These are phyloP conservation scores for Porites divaricata DNA, from an alignment of 92 coral and sea anemone species.

Conservation along the genomic window DNA sequence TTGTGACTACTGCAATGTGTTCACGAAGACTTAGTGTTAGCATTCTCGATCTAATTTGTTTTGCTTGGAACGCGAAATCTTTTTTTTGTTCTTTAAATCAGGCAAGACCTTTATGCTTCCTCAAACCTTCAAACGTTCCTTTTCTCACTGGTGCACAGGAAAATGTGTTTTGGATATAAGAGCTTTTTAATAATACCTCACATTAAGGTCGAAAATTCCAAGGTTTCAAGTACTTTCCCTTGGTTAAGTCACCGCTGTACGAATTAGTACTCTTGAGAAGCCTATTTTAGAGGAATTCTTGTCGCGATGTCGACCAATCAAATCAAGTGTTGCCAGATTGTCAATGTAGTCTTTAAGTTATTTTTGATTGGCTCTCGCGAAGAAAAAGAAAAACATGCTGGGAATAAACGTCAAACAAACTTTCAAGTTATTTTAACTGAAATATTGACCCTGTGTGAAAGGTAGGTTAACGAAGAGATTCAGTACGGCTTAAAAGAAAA, in stretches of 20 bases:
- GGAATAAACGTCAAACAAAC: neutral
- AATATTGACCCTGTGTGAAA: neutral
- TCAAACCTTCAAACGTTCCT: neutral
- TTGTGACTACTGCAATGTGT: neutral
- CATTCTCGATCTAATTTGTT: slow-evolving; percentile 1
- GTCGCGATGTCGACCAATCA: slow-evolving; percentile 14
- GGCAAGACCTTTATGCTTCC: neutral
- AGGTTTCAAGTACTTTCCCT: neutral
- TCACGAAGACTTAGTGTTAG: neutral
- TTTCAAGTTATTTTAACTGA: neutral
- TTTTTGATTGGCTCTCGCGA: slow-evolving; percentile 7
- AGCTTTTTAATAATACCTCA: neutral
- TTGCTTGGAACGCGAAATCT: slow-evolving; percentile 22
- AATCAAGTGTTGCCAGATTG: slow-evolving; percentile 18
- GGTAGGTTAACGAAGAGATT: neutral
- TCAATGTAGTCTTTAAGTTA: neutral
- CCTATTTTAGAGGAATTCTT: slow-evolving; percentile 19
- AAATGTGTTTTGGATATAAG: neutral
- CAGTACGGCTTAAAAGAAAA: slow-evolving; percentile 22
- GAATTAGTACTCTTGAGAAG: neutral
- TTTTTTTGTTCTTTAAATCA: neutral
- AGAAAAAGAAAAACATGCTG: neutral
- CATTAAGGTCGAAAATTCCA: neutral
- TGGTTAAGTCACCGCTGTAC: slow-evolving; percentile 6
- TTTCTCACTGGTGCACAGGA: neutral